Evolutionary conservation across 2,113 vertebrate genomes (phyloP), one percentile per base, ranked within the genome.

Genomic region (Barbus barbus): DNA sequence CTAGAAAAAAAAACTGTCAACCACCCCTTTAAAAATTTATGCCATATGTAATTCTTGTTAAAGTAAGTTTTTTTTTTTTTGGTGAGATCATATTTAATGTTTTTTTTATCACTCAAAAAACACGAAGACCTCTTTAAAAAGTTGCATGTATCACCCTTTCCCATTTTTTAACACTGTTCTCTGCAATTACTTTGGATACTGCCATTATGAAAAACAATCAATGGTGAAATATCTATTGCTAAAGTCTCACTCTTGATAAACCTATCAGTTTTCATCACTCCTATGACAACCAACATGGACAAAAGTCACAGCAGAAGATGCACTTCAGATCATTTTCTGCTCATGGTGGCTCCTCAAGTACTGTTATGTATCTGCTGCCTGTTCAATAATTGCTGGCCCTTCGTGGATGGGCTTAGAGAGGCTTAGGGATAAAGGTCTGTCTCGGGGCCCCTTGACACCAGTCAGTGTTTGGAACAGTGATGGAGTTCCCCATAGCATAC

Each of bases 401-500:
- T 7, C 1, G 20, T 82, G 79, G 65, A 14, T 58, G 26, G 72
- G 78, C 63, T 60, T 20, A 69, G 72, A 65, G 3, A 5, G 53
- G 16, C 48, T 82, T 79, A 78, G 44, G 44, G 56, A 88, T 60
- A 13, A 20, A 38, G 5, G 74, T 83, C 81, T 61, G 77, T 61
- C 85, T 81, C 20, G 26, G 81, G 71, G 84, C 24, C 85, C 84
- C 85, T 86, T 72, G 90, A 81, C 87, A 90, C 84, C 83, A 78
- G 82, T 56, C 8, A 78, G 46, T 56, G 58, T 44, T 85, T 85
- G 76, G 83, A 88, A 86, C 85, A 58, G 83, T 46, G 83, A 89
- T 86, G 85, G 82, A 84, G 53, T 74, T 74, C 82, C 87, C 87
- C 87, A 87, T 60, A 88, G 90, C 81, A 71, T 65, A 83, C 36